Evolutionary conservation across 2,797 vertebrate species (phyloP).

Genomic region (Lacerta viridis): DNA sequence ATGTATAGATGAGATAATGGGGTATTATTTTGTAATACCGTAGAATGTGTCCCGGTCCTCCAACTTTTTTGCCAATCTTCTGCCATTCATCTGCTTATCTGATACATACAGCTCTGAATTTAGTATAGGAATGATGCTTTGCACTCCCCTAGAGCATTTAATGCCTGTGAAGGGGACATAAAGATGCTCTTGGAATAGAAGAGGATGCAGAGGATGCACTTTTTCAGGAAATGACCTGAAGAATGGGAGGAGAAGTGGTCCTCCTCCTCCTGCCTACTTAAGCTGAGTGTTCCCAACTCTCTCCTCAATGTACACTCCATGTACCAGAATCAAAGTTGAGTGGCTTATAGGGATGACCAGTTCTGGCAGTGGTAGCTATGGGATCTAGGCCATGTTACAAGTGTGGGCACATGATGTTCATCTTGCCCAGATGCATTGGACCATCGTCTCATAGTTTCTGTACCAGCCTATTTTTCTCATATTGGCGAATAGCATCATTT

Average conservation of each 20-base stretch:
- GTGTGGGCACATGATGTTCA: not conserved
- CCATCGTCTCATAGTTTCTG: not conserved
- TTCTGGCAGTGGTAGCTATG: not conserved
- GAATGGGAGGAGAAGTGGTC: not conserved
- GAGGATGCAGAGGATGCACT: not conserved
- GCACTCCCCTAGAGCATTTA: too few relatives aligned
- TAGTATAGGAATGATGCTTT: too few relatives aligned
- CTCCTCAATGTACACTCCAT: not conserved
- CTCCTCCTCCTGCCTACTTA: not conserved
- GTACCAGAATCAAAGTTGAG: not conserved
- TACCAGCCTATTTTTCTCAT: not conserved
- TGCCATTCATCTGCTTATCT: not conserved
- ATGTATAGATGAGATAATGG: not conserved
- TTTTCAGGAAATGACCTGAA: not conserved
- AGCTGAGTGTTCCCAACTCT: not conserved
- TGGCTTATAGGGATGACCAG: not conserved
- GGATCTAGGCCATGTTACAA: not conserved
- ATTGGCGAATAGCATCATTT: not conserved
- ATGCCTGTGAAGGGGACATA: too few relatives aligned
- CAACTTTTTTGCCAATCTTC: not conserved
- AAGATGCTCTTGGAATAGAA: too few relatives aligned
- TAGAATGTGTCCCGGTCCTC: not conserved
- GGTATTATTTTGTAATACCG: not conserved
- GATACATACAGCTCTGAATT: not conserved
- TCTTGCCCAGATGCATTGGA: not conserved